Evolutionary conservation across 2,888 invertebrate genomes (phyloP).

Genomic region (Phragmatobia fuliginosa): DNA sequence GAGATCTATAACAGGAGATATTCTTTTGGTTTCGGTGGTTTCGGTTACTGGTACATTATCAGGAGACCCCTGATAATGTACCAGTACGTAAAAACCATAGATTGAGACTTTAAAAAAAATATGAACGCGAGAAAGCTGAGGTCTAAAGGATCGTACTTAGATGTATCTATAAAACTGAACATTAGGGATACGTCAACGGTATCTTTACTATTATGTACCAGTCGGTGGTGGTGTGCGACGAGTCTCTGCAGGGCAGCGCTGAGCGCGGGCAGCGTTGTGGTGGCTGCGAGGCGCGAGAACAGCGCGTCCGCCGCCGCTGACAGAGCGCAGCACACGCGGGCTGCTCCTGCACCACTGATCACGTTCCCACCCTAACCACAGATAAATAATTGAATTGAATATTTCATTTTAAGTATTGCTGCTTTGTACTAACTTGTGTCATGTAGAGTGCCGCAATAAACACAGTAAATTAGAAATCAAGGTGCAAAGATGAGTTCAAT

Average conservation of each 20-base stretch:
- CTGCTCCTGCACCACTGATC: conserved; percentile 92
- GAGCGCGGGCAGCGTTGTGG: conserved; percentile 94
- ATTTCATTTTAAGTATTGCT: neutral
- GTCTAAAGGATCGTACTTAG: too few relatives aligned
- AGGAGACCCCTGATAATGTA: too few relatives aligned
- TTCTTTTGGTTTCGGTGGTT: too few relatives aligned
- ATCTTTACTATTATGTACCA: conserved; percentile 77
- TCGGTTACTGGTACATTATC: too few relatives aligned
- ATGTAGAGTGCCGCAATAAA: neutral
- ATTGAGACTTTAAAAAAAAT: too few relatives aligned
- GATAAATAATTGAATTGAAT: neutral
- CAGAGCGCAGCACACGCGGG: conserved; percentile 95
- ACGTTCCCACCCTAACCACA: conserved; percentile 80
- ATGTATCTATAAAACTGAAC: too few relatives aligned
- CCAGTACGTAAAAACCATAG: too few relatives aligned
- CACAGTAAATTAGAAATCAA: neutral
- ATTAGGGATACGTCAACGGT: neutral
- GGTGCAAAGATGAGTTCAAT: neutral
- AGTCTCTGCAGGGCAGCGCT: conserved; percentile 93
- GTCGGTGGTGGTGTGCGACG: conserved; percentile 94
- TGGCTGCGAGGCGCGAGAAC: conserved; percentile 95
- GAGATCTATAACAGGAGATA: too few relatives aligned
- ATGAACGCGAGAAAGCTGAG: too few relatives aligned
- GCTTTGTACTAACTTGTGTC: neutral
- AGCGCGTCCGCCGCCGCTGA: conserved; percentile 96